A percentile compares a stretch with the other conserved stretches of the same genome.
phyloP scores from a whole-genome alignment of 2,888 invertebrate species.

The Melieria picta region DNA sequence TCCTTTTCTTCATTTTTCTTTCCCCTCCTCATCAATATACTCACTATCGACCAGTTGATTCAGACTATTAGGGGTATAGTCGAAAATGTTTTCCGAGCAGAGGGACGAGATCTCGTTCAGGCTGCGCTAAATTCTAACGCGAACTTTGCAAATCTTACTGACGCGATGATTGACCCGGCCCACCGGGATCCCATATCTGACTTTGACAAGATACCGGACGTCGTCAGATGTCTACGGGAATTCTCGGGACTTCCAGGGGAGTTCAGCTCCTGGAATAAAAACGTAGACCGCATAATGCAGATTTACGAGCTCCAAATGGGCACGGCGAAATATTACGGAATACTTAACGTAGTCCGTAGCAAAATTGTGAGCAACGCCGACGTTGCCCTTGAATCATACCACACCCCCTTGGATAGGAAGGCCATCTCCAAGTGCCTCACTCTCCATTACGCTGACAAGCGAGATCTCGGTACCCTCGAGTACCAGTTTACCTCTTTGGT shows the following conservation, averaged over 20 bases:
- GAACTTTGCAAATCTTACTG: no score
- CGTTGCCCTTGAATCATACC: conserved; percentile 24
- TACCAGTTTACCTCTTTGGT: conserved; percentile 34
- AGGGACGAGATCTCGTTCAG: no score
- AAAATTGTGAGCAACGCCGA: conserved; percentile 14
- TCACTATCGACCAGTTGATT: no score
- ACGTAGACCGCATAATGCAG: conserved; percentile 25
- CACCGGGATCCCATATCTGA: background rate
- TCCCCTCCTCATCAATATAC: no score
- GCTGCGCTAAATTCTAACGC: no score
- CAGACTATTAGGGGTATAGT: no score
- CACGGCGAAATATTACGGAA: conserved; percentile 13
- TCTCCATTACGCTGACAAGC: conserved; percentile 38
- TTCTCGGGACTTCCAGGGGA: conserved; percentile 25
- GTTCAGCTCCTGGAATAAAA: conserved; percentile 22
- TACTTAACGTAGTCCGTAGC: background rate
- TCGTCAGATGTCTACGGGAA: conserved; percentile 13
- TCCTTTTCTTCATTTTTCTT: no score
- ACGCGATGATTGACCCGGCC: no score
- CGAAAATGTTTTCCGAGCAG: no score
- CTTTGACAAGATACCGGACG: conserved; percentile 8
- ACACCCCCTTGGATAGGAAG: conserved; percentile 20
- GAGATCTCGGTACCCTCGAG: conserved; percentile 35
- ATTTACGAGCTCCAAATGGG: conserved; percentile 26
- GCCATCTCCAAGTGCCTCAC: conserved; percentile 29